Evolutionary conservation across 1,140 invertebrate genomes (phyloP), one percentile per base, ranked within the genome.

Genomic region (Sarcophaga bullata): DNA sequence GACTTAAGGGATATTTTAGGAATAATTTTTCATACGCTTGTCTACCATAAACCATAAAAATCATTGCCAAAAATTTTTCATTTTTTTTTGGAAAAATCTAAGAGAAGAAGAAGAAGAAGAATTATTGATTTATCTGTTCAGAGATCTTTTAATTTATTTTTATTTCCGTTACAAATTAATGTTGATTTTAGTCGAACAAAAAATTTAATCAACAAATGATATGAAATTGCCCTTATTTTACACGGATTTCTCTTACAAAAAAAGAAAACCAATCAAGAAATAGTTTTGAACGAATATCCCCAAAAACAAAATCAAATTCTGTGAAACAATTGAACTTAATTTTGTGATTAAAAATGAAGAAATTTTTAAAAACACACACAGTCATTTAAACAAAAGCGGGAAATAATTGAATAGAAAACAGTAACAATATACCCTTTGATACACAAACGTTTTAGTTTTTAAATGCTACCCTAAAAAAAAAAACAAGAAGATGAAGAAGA

Each of bases 401-500:
- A 25, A 72, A 19, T 8, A 72, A 25, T 72, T 5, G 17, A 19
- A 25, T 72, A 52, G 50, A 17, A 17, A 25, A 78, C 75, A n/a
- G 19, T 17, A 25, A 78, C 75, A 78, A 78, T 78, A 78, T 78
- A 78, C 75, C 75, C 75, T 78, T 78, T 78, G 75, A 78, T 50
- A 52, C 25, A 17, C 49, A 72, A 78, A 52, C 6, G n/a, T 19
- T 78, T 78, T 78, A 78, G 50, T 78, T 78, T 78, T 78, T 15
- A 76, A 48, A 48, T 76, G 10, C 75, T 50, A 50, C 48, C 75
- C 48, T 48, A 2, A 78, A 78, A 50, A 72, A 25, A 19, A 25
- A 8, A 25, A 72, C 17, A 72, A 72, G 8, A n/a, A 17, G 4
- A 13, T 19, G 3, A 76, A 46, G 15, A 48, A 47, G 58, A 62